Evolutionary conservation across 2,113 vertebrate genomes (phyloP).

Genomic region (Perca flavescens): DNA sequence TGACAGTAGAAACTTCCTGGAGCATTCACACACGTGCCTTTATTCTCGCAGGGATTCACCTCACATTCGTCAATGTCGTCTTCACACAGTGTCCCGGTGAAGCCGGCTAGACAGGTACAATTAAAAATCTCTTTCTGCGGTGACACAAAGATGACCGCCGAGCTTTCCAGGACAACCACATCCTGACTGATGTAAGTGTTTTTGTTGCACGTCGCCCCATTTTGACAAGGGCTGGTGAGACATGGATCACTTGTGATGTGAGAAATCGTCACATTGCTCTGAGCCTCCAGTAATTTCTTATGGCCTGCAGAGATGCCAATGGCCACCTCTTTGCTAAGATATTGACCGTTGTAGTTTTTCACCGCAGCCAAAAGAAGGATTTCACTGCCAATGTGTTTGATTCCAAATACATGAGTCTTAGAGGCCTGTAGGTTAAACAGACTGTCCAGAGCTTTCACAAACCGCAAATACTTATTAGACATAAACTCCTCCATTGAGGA

Average conservation of each 20-base stretch:
- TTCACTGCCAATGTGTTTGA: slow-evolving; percentile 74
- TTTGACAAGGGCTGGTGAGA: slow-evolving; percentile 74
- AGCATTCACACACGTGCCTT: slow-evolving; percentile 79
- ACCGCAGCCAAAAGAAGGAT: slow-evolving; percentile 81
- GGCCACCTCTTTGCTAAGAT: slow-evolving; percentile 79
- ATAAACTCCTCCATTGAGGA: slow-evolving; percentile 80
- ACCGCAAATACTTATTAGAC: slow-evolving; percentile 79
- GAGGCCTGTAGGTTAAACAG: slow-evolving; percentile 84
- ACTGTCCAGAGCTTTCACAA: slow-evolving; percentile 83
- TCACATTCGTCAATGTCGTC: slow-evolving; percentile 82
- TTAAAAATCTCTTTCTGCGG: slow-evolving; percentile 81
- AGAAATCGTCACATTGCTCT: slow-evolving; percentile 81
- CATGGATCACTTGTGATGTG: slow-evolving; percentile 84
- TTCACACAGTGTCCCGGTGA: slow-evolving; percentile 80
- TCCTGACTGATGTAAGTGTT: slow-evolving; percentile 80
- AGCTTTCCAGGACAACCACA: slow-evolving; percentile 78
- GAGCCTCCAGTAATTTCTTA: slow-evolving; percentile 78
- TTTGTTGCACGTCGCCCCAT: slow-evolving; percentile 80
- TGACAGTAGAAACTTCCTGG: slow-evolving; percentile 81
- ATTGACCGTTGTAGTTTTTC: slow-evolving; percentile 83
- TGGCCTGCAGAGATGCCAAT: slow-evolving; percentile 79
- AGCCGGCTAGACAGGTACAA: slow-evolving; percentile 79
- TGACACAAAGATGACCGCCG: slow-evolving; percentile 80
- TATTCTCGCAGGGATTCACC: slow-evolving; percentile 75
- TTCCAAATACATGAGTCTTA: slow-evolving; percentile 85